A percentile compares a stretch with the other conserved stretches of the same genome.
Evolutionary conservation across 1,140 invertebrate species (phyloP).

Genomic region (Apis laboriosa): DNA sequence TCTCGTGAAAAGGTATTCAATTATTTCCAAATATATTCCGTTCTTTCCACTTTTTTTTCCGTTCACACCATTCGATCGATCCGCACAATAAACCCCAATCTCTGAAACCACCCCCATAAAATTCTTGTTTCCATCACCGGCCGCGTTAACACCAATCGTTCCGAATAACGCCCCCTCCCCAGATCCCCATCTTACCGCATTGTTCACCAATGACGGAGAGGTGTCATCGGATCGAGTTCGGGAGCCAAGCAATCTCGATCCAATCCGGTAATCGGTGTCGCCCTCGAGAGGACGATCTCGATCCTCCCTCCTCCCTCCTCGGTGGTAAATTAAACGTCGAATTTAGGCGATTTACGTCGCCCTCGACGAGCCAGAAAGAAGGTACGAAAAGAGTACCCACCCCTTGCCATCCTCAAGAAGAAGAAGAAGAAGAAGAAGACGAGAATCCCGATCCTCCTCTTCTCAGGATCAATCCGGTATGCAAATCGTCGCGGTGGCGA

Average conservation of each 20-base stretch:
- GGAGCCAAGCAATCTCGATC: slow-evolving; percentile 12
- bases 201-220: slow-evolving; percentile 22
- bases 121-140: slow-evolving; percentile 19
- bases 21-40: not conserved
- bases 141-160: not conserved
- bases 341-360: slow-evolving; percentile 65
- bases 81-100: not conserved
- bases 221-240: slow-evolving; percentile 28
- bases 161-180: not conserved
- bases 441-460: slow-evolving; percentile 12
- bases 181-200: not conserved
- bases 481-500: slow-evolving; percentile 59
- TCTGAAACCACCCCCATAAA: not conserved
- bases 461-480: slow-evolving; percentile 67
- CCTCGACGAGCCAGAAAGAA: not conserved
- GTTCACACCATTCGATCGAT: not conserved
- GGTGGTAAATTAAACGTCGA: slow-evolving; percentile 70
- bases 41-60: too few species aligned
- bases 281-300: slow-evolving; percentile 27
- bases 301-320: slow-evolving; percentile 18
- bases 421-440: not conserved
- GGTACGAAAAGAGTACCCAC: not conserved
- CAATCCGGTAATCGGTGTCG: slow-evolving; percentile 52
- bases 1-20: too few species aligned
- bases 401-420: too few species aligned